Evolutionary conservation across 2,113 vertebrate species (phyloP).

Genomic region (Phyllopteryx taeniolatus): DNA sequence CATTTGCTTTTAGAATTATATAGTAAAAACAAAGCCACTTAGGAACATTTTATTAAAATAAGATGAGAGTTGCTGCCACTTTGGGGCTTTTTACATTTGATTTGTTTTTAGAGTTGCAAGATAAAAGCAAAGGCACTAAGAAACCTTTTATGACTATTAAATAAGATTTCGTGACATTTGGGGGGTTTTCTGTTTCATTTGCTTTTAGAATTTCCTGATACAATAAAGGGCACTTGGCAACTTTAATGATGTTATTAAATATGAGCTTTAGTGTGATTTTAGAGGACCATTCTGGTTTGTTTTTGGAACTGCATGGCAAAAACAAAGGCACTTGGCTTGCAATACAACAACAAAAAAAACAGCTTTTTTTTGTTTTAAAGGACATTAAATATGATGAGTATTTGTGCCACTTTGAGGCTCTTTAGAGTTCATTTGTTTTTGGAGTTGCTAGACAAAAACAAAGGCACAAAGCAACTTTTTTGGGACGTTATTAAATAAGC

Average conservation of each 20-base stretch:
- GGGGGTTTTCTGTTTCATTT: too few relatives aligned
- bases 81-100: neutral
- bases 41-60: neutral
- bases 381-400: too few relatives aligned
- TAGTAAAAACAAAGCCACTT: neutral
- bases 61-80: neutral
- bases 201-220: neutral
- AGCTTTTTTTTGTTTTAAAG: too few relatives aligned
- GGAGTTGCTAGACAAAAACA: neutral
- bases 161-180: too few relatives aligned
- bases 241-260: neutral
- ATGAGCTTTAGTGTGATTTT: too few relatives aligned
- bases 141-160: too few relatives aligned
- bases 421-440: neutral
- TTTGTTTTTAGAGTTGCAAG: neutral
- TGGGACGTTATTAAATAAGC: too few relatives aligned
- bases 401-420: too few relatives aligned
- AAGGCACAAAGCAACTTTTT: too few relatives aligned
- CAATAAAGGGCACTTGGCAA: neutral
- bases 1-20: neutral
- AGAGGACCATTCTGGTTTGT: too few relatives aligned
- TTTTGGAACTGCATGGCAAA: neutral
- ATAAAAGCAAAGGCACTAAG: too few relatives aligned
- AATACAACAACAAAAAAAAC: too few relatives aligned
- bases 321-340: neutral